Conservation (phyloP, 2,888 invertebrate species). For the Molorchus minor region DNA sequence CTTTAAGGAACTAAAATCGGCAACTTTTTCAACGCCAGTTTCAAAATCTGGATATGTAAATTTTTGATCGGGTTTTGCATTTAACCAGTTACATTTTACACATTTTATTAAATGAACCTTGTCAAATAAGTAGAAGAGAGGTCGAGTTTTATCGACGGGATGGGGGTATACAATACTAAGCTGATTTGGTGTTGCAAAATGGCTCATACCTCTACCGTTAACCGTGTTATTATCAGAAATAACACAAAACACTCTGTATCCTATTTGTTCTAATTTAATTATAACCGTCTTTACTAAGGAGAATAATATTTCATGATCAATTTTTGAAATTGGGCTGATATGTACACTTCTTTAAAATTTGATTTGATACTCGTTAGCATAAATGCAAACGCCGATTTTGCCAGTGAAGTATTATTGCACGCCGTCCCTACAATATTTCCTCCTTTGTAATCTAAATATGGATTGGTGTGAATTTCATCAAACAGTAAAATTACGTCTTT, state of each 20-base stretch:
- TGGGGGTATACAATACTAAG: constrained; percentile 2
- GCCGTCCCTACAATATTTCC: neutral
- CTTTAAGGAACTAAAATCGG: constrained; percentile 16
- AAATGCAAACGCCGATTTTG: neutral
- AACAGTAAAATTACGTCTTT: neutral
- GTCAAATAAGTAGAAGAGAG: constrained; percentile 20
- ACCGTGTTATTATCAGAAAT: neutral
- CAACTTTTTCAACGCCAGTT: constrained; percentile 13
- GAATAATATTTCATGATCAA: neutral
- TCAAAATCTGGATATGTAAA: constrained; percentile 24
- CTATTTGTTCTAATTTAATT: neutral
- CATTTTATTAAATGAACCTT: constrained; percentile 30
- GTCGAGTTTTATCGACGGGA: neutral
- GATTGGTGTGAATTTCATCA: neutral
- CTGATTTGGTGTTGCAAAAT: neutral
- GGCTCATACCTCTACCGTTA: neutral
- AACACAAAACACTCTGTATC: neutral
- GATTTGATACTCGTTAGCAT: neutral
- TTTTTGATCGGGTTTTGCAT: constrained; percentile 22
- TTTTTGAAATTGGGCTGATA: neutral
- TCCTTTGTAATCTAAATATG: neutral
- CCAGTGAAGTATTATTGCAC: neutral
- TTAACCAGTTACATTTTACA: constrained; percentile 25
- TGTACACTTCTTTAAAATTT: neutral
- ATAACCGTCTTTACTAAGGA: neutral